Evolutionary conservation across 2,797 vertebrate species (phyloP).

Genomic region (Jordanella pulchra): DNA sequence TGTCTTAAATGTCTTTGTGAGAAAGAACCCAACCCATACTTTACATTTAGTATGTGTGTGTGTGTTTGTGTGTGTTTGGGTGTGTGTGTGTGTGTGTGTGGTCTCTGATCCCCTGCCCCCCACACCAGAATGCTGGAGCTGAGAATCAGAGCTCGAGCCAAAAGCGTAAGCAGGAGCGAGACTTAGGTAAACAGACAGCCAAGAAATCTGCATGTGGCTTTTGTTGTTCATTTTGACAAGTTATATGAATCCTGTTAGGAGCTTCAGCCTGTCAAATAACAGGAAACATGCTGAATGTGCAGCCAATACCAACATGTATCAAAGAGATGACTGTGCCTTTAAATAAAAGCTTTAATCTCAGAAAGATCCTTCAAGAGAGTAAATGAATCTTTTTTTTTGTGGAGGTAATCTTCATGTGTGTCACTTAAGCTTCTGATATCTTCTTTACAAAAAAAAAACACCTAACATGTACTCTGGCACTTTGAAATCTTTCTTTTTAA

Average conservation of each 20-base stretch:
- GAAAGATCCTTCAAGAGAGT: constrained; percentile 40
- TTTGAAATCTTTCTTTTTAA: constrained; percentile 46
- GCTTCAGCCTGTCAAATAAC: constrained; percentile 28
- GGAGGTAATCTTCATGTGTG: constrained; percentile 45
- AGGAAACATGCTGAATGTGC: constrained; percentile 43
- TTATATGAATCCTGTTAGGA: constrained; percentile 34
- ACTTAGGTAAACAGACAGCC: constrained; percentile 46
- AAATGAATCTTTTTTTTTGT: constrained; percentile 40
- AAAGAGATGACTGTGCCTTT: constrained; percentile 31
- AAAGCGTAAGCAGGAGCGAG: constrained; percentile 55
- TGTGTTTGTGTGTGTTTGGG: constrained; percentile 22
- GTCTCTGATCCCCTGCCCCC: constrained; percentile 65
- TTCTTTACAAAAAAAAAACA: constrained; percentile 54
- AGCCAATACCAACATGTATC: constrained; percentile 21
- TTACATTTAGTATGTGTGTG: constrained; percentile 25
- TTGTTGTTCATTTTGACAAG: constrained; percentile 53
- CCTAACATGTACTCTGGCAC: constrained; percentile 32
- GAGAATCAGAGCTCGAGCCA: constrained; percentile 47
- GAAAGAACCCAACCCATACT: constrained; percentile 21
- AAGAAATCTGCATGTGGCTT: constrained; percentile 59
- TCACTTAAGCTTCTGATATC: constrained; percentile 51
- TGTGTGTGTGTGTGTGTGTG: constrained; percentile 66
- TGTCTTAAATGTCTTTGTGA: neutral
- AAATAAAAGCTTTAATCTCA: constrained; percentile 28
- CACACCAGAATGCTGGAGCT: constrained; percentile 54